Conservation (phyloP, 2,113 vertebrate species). For the Nibea albiflora region DNA sequence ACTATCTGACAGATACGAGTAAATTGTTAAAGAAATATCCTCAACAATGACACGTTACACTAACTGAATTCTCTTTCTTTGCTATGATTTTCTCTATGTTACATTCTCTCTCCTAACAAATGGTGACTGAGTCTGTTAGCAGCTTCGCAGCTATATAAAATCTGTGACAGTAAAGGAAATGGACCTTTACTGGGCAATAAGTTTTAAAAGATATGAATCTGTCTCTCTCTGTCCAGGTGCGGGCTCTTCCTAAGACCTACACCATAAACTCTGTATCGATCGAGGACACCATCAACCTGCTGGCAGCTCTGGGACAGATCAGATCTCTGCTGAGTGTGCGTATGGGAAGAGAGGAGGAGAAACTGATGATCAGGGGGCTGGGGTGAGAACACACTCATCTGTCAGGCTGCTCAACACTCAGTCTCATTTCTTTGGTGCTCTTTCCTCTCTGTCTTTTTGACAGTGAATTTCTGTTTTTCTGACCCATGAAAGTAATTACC, state of each 20-base stretch:
- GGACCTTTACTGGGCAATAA: neutral
- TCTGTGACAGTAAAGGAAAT: neutral
- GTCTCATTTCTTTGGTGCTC: neutral
- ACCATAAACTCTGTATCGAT: constrained; percentile 95
- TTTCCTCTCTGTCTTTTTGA: neutral
- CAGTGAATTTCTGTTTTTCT: neutral
- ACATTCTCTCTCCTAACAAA: neutral
- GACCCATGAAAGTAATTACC: neutral
- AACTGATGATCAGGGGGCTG: constrained; percentile 96
- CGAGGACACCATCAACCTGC: constrained; percentile 94
- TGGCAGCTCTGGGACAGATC: constrained; percentile 96
- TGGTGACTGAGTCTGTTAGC: neutral
- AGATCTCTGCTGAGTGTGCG: constrained; percentile 95
- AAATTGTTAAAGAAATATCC: neutral
- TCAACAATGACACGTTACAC: too few species aligned
- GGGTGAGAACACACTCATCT: constrained; percentile 82
- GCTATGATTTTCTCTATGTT: neutral
- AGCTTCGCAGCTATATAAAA: neutral
- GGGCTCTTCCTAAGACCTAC: constrained; percentile 95
- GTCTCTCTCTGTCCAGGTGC: constrained; percentile 79
- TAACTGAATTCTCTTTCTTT: neutral
- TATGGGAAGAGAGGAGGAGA: constrained; percentile 97
- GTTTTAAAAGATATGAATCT: neutral
- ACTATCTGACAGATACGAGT: neutral
- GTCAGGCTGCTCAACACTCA: neutral